Evolutionary conservation across 2,113 vertebrate species (phyloP).

Genomic region (Mesocricetus auratus): DNA sequence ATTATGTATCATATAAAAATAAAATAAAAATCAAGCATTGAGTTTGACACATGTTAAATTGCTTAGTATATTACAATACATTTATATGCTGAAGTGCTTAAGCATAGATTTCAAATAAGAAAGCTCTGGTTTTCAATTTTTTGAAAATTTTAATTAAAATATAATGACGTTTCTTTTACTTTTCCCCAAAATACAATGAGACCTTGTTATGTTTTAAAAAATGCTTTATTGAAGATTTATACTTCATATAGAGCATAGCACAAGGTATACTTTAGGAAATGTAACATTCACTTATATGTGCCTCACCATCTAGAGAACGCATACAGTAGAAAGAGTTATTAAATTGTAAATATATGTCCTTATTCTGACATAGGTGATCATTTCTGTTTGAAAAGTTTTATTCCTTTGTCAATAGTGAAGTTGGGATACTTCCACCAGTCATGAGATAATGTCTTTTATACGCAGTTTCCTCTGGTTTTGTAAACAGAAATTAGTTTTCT

Average conservation of each 20-base stretch:
- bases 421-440: background rate
- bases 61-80: background rate
- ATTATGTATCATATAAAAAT: background rate
- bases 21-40: background rate
- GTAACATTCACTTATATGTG: background rate
- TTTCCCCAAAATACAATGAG: background rate
- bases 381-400: background rate
- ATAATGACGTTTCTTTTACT: background rate
- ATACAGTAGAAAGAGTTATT: background rate
- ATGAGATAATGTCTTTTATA: background rate
- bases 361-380: background rate
- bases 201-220: background rate
- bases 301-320: background rate
- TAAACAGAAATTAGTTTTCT: background rate
- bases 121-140: background rate
- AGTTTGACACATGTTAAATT: background rate
- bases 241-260: background rate
- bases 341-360: background rate
- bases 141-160: background rate
- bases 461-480: background rate
- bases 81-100: background rate
- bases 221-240: background rate
- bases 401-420: background rate
- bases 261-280: background rate
- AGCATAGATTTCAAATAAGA: background rate